phyloP scores from a whole-genome alignment of 2,113 vertebrate genomes.

The Gadus macrocephalus region DNA sequence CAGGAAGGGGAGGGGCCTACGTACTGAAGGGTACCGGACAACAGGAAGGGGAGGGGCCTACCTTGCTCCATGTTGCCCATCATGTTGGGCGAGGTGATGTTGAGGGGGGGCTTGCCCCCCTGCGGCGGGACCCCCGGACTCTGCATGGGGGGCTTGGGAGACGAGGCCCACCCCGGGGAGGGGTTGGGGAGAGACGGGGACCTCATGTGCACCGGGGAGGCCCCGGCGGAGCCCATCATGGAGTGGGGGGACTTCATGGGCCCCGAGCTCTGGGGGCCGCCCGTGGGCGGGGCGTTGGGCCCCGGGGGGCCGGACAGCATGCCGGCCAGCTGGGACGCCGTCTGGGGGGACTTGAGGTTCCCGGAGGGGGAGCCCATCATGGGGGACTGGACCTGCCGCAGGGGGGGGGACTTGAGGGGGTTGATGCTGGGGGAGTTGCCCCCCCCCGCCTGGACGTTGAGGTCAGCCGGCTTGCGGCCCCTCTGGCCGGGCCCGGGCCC shows the following conservation, averaged over 20 bases:
- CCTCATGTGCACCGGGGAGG: constrained; percentile 98
- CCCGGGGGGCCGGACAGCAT: constrained; percentile 90
- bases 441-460: constrained; percentile 85
- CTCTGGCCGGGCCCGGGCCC: constrained; percentile 71
- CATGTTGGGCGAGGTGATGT: constrained; percentile 96
- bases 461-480: constrained; percentile 87
- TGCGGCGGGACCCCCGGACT: constrained; percentile 92
- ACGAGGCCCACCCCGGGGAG: constrained; percentile 96
- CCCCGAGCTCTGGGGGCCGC: constrained; percentile 74
- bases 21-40: background rate
- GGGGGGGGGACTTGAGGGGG: constrained; percentile 92
- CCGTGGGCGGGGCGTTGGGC: constrained; percentile 76
- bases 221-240: constrained; percentile 96
- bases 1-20: background rate
- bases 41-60: constrained; percentile 47
- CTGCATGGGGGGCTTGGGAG: constrained; percentile 96
- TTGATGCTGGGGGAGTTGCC: constrained; percentile 96
- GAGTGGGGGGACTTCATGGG: constrained; percentile 96
- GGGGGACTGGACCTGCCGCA: constrained; percentile 97
- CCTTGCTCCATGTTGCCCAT: constrained; percentile 90
- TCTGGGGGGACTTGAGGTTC: constrained; percentile 98
- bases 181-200: constrained; percentile 96
- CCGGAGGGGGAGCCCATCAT: constrained; percentile 97
- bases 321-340: constrained; percentile 94
- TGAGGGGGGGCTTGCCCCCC: constrained; percentile 85